Evolutionary conservation across 2,888 invertebrate species (phyloP), one percentile per base, ranked within the genome.

Genomic region (Brachylomia viminalis): DNA sequence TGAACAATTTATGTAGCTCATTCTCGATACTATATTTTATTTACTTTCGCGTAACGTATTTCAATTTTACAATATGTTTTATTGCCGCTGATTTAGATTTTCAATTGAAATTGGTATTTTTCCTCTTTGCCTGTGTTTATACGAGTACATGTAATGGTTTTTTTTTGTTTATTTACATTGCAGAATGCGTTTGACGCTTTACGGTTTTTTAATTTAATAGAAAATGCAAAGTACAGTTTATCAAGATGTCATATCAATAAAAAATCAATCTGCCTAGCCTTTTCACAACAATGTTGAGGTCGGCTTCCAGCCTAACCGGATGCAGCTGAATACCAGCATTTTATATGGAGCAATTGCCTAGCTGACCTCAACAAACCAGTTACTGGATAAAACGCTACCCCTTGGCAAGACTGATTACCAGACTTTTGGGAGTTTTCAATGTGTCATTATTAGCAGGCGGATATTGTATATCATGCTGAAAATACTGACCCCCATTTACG

Each of bases 51-150:
- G 70, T 61, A 74, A 74, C 42, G 2, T 52, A 56, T 69, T 74
- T 74, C 64, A 69, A 79, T 82, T 74, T 72, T 52, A 69, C 71
- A 52, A 27, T 71, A 58, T 61, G 0, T 68, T 82, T 82, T 82
- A 82, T 52, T 15, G 59, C 30, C 6, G 49, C 27, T 33, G 52
- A 7, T 45, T 66, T 59, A 20, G 15, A 59, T 70, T 69, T 66
- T 52, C 45, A 61, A 66, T 65, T 73, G 38, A 70, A 69, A 66
- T n/a, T n/a, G n/a, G n/a, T 58, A 33, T n/a, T 45, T 67, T 77
- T 47, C n/a, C 23, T 49, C 20, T 65, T 56, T 27, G 27, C 56
- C 17, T 20, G 33, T 27, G 17, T 68, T 54, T 71, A n/a, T n/a
- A n/a, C n/a, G n/a, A n/a, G 33, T 38, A 54, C 11, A 13, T 69